These are phyloP conservation scores for Zoroaster sp. DNA, from an alignment of 53 echinoderm and acorn worm species.

Conservation along the genomic window DNA sequence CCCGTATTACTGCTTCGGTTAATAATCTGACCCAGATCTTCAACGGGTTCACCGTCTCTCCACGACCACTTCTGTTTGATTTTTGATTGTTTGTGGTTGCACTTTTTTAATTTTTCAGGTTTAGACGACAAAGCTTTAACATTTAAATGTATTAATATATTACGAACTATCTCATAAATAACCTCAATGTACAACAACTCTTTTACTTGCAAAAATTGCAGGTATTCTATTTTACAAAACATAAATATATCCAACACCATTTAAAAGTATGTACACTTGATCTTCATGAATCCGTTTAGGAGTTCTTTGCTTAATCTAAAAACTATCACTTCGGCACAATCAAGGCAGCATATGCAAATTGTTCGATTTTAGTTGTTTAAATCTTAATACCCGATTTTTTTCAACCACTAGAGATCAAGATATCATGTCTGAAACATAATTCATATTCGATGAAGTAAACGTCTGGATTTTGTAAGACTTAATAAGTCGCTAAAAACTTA, in stretches of 20 bases:
- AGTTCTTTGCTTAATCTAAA: slow-evolving; percentile 17
- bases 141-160: slow-evolving; percentile 58
- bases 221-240: slow-evolving; percentile 55
- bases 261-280: slow-evolving; percentile 46
- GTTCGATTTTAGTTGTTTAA: not conserved
- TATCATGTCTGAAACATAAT: too few species aligned
- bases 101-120: not conserved
- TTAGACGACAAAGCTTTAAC: slow-evolving; percentile 22
- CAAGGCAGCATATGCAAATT: slow-evolving; percentile 2
- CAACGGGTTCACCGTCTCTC: not conserved
- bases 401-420: not conserved
- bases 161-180: slow-evolving; percentile 62
- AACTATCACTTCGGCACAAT: not conserved
- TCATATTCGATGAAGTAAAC: not conserved
- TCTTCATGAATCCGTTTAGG: not conserved
- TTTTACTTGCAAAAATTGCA: slow-evolving; percentile 52
- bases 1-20: not conserved
- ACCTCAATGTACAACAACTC: slow-evolving; percentile 56
- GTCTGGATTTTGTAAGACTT: too few species aligned
- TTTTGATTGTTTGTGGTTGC: not conserved
- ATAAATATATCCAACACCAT: slow-evolving; percentile 57
- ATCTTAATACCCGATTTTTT: slow-evolving; percentile 37
- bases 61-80: not conserved
- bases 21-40: not conserved
- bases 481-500: too few species aligned